Percentiles rank a stretch among this genome's conserved stretches.
These are phyloP conservation scores for Auanema sp. DNA, from an alignment of 2,888 invertebrate genomes.

Conservation along the genomic window DNA sequence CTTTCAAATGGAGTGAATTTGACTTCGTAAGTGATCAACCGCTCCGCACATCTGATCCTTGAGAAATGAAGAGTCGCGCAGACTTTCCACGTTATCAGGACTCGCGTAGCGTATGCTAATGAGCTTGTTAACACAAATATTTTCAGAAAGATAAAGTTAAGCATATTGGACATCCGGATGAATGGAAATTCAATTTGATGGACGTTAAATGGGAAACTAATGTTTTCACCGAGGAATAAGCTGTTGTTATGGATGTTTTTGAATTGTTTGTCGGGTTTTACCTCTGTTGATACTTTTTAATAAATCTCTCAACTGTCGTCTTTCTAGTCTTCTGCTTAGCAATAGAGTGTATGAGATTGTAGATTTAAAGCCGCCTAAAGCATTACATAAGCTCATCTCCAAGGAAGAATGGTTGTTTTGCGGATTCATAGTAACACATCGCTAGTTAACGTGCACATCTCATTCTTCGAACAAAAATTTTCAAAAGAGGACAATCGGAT, in stretches of 20 bases:
- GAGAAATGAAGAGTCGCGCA: not conserved
- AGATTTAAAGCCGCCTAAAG: too few species aligned
- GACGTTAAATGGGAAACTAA: constrained; percentile 61
- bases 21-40: constrained; percentile 70
- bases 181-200: constrained; percentile 75
- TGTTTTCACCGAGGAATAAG: constrained; percentile 16
- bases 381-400: too few species aligned
- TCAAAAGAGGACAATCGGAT: not conserved
- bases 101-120: too few species aligned
- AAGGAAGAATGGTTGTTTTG: too few species aligned
- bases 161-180: constrained; percentile 77
- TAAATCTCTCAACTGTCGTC: not conserved
- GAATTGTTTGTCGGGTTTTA: not conserved
- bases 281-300: not conserved
- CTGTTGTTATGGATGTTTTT: not conserved
- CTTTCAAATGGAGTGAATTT: constrained; percentile 79
- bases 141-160: constrained; percentile 48
- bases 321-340: not conserved
- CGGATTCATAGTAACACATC: too few species aligned
- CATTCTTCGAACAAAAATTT: too few species aligned
- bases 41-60: too few species aligned
- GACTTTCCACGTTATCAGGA: too few species aligned
- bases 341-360: too few species aligned
- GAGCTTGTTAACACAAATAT: not conserved
- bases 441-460: too few species aligned